Conservation (phyloP, 2,888 invertebrate genomes). For the Tetrapedia diversipes region DNA sequence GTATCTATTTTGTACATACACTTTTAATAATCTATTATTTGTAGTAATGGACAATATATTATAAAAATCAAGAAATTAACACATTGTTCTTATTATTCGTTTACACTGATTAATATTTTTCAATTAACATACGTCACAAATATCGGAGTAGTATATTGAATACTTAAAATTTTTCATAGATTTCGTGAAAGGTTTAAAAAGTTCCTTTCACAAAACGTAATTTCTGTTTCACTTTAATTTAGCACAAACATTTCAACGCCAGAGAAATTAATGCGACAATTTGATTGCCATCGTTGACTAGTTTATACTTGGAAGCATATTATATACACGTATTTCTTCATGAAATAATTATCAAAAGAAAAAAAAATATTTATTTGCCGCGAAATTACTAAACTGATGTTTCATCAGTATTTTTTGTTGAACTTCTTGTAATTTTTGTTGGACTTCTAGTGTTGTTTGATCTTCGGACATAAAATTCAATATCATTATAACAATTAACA, state of each 20-base stretch:
- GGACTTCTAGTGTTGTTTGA: too few relatives aligned
- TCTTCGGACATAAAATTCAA: too few relatives aligned
- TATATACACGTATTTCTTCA: too few relatives aligned
- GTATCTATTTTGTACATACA: slow-evolving; percentile 41
- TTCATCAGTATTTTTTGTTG: too few relatives aligned
- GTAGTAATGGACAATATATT: slow-evolving; percentile 17
- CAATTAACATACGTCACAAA: neutral
- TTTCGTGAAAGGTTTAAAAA: neutral
- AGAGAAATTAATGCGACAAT: slow-evolving; percentile 19
- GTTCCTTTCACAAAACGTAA: neutral
- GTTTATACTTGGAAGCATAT: slow-evolving; percentile 49
- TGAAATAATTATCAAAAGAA: neutral
- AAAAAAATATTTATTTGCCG: too few relatives aligned
- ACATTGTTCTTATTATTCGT: slow-evolving; percentile 19
- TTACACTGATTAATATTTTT: slow-evolving; percentile 19
- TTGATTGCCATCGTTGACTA: slow-evolving; percentile 35
- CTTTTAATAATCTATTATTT: slow-evolving; percentile 33
- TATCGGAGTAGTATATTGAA: slow-evolving; percentile 2
- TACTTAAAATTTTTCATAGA: neutral
- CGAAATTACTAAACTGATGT: too few relatives aligned
- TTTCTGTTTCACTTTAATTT: neutral
- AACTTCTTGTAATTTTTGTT: too few relatives aligned
- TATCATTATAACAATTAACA: too few relatives aligned
- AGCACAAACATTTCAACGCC: slow-evolving; percentile 11
- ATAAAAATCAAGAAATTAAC: slow-evolving; percentile 21